phyloP scores from a whole-genome alignment of 2,797 vertebrate species.

The Lithobates sylvaticus region DNA sequence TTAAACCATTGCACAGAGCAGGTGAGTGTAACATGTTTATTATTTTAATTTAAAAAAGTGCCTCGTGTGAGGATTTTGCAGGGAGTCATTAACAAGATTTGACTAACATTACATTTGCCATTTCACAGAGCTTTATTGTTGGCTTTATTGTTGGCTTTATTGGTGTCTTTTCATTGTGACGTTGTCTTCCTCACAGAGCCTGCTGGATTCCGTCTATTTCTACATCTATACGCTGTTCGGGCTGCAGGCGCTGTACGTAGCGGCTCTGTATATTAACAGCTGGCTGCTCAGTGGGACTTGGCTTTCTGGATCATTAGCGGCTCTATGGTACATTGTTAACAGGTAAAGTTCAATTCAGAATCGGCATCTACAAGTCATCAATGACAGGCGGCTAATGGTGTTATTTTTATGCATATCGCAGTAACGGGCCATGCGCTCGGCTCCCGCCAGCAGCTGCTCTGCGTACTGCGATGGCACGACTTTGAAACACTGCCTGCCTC shows the following conservation, averaged over 20 bases:
- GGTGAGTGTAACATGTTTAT: no score
- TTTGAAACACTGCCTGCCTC: background rate
- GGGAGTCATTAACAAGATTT: no score
- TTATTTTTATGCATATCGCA: background rate
- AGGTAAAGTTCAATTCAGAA: constrained; percentile 78
- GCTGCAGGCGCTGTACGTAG: constrained; percentile 91
- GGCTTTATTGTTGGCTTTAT: no score
- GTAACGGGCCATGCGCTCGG: background rate
- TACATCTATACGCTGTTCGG: constrained; percentile 98
- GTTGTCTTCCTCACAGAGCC: constrained; percentile 75
- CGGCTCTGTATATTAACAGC: constrained; percentile 90
- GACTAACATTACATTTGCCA: no score
- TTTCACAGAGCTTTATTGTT: no score
- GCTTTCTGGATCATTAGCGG: constrained; percentile 89
- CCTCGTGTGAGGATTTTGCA: no score
- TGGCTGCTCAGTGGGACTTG: constrained; percentile 95
- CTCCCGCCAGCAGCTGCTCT: background rate
- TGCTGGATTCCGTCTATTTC: constrained; percentile 96
- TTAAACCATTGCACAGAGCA: no score
- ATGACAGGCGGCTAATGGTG: background rate
- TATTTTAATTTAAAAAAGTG: no score
- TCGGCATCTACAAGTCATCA: background rate
- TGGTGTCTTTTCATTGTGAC: background rate
- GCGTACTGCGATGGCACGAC: background rate
- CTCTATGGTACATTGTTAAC: constrained; percentile 94